Percentiles rank a stretch among this genome's conserved stretches.
Conservation (phyloP, 2,113 vertebrate species). For the Lycaon pictus region DNA sequence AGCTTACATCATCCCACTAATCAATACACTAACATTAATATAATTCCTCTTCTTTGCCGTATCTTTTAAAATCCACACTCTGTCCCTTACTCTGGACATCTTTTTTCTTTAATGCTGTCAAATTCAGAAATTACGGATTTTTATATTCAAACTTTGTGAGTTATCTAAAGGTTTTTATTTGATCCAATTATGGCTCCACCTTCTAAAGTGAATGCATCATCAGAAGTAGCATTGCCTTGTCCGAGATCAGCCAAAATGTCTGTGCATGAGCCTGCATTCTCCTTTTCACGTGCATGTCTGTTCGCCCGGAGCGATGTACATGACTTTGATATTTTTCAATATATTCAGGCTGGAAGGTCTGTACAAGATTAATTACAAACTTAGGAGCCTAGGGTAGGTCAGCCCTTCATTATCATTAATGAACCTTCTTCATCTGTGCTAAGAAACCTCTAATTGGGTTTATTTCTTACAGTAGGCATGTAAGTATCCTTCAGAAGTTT, state of each 20-base stretch:
- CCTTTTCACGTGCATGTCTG: neutral
- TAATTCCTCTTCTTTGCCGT: neutral
- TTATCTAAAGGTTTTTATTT: conserved; percentile 48
- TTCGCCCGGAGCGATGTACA: neutral
- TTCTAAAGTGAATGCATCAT: neutral
- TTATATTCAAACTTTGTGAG: neutral
- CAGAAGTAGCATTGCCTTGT: neutral
- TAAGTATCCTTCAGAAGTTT: conserved; percentile 73
- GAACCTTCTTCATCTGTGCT: conserved; percentile 82
- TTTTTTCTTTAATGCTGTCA: neutral
- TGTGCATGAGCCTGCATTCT: neutral
- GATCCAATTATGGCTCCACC: conserved; percentile 25
- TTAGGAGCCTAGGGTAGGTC: conserved; percentile 75
- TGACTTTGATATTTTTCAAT: conserved; percentile 67
- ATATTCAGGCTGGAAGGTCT: conserved; percentile 82
- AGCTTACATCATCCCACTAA: conserved; percentile 79
- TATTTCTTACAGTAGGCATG: conserved; percentile 66
- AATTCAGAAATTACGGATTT: neutral
- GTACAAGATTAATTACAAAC: conserved; percentile 84
- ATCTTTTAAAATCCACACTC: neutral
- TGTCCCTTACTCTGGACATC: neutral
- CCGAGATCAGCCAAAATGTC: conserved; percentile 4
- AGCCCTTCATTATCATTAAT: conserved; percentile 85
- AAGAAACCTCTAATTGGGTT: conserved; percentile 77
- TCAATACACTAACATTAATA: neutral